A percentile compares a stretch with the other conserved stretches of the same genome.
These are phyloP conservation scores for Drosophila meridionalis DNA, from an alignment of 2,888 invertebrate species.

Conservation along the genomic window DNA sequence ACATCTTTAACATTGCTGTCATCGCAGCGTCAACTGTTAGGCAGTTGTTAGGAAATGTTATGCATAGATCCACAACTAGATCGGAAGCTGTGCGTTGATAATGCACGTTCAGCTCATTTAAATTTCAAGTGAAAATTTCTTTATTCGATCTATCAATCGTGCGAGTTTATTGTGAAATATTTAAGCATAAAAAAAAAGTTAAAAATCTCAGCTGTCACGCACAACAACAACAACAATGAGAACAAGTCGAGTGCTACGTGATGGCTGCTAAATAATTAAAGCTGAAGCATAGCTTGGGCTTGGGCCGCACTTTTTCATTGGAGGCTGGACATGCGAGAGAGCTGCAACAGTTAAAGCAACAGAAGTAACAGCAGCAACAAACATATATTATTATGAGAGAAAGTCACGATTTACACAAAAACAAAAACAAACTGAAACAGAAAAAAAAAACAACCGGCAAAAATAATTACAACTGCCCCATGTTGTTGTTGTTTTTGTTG, in stretches of 20 bases:
- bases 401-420: slow-evolving; percentile 56
- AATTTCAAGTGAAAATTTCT: slow-evolving; percentile 40
- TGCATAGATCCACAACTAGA: not conserved
- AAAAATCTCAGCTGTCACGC: slow-evolving; percentile 64
- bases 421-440: slow-evolving; percentile 14
- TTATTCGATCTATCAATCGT: slow-evolving; percentile 14
- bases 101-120: not conserved
- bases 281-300: slow-evolving; percentile 22
- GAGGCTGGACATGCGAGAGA: slow-evolving; percentile 51
- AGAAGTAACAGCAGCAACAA: slow-evolving; percentile 29
- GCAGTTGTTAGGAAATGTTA: slow-evolving; percentile 2
- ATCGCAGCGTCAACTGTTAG: not conserved
- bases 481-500: slow-evolving; percentile 10
- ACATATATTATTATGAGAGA: slow-evolving; percentile 57
- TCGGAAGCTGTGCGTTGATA: not conserved
- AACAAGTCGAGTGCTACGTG: slow-evolving; percentile 58
- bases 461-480: slow-evolving; percentile 61
- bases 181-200: slow-evolving; percentile 20
- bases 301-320: slow-evolving; percentile 34
- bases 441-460: slow-evolving; percentile 40
- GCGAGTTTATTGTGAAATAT: slow-evolving; percentile 26
- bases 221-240: slow-evolving; percentile 37
- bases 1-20: not conserved
- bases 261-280: slow-evolving; percentile 34
- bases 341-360: slow-evolving; percentile 18